Evolutionary conservation across 2,797 vertebrate species (phyloP).

Genomic region (Acipenser oxyrinchus): DNA sequence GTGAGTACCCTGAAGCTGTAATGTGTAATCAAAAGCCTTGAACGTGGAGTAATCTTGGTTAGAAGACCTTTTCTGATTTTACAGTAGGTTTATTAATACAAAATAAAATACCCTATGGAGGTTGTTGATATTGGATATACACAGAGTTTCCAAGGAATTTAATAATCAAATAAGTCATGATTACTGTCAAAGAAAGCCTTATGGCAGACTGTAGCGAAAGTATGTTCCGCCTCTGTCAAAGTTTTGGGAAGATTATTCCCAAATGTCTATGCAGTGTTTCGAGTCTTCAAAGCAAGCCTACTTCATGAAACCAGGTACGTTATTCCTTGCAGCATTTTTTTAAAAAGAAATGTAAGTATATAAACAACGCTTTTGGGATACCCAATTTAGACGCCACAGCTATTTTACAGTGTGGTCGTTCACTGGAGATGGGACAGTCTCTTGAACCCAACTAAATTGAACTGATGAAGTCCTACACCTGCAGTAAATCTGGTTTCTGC

Average conservation of each 20-base stretch:
- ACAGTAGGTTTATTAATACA: background rate
- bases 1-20: conserved; percentile 37
- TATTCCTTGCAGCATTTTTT: conserved; percentile 9
- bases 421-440: no score
- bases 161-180: conserved; percentile 13
- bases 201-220: conserved; percentile 34
- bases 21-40: conserved; percentile 31
- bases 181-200: conserved; percentile 33
- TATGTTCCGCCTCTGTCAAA: conserved; percentile 32
- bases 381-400: no score
- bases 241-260: conserved; percentile 31
- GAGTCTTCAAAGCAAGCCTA: conserved; percentile 29
- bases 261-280: conserved; percentile 19
- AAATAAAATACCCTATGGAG: no score
- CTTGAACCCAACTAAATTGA: no score
- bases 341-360: background rate
- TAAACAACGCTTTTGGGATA: no score
- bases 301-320: conserved; percentile 30
- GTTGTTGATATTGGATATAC: background rate
- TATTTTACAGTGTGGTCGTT: no score
- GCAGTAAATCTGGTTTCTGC: no score
- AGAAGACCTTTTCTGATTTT: conserved; percentile 19
- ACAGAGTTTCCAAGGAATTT: no score
- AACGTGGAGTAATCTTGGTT: background rate
- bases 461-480: no score